phyloP scores from a whole-genome alignment of 2,113 vertebrate genomes.

The Barbus barbus region DNA sequence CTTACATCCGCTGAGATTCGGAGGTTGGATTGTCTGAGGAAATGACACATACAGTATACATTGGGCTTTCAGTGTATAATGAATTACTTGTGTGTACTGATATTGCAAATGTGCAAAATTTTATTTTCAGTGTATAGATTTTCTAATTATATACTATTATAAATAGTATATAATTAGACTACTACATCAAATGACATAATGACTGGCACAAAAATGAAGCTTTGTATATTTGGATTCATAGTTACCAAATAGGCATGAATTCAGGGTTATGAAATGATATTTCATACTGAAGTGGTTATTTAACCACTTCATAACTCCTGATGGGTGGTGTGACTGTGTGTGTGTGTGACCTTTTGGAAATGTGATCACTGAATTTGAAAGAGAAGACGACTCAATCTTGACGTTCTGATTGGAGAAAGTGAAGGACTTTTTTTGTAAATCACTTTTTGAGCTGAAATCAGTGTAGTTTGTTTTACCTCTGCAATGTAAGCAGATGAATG shows the following conservation, averaged over 20 bases:
- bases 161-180: no score
- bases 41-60: not conserved
- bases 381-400: not conserved
- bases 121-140: slow-evolving; percentile 25
- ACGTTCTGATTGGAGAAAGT: not conserved
- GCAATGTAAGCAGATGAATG: slow-evolving; percentile 45
- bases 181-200: not conserved
- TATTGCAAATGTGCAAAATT: no score
- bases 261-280: not conserved
- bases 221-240: slow-evolving; percentile 3
- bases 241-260: not conserved
- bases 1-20: not conserved
- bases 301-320: slow-evolving; percentile 22
- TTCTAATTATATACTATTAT: slow-evolving; percentile 13
- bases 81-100: no score
- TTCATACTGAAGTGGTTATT: slow-evolving; percentile 16
- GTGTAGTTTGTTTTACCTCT: slow-evolving; percentile 24
- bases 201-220: not conserved
- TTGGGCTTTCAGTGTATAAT: not conserved
- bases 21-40: not conserved
- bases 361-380: not conserved
- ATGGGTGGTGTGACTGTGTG: slow-evolving; percentile 13
- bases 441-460: slow-evolving; percentile 11
- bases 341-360: not conserved
- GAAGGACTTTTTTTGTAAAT: slow-evolving; percentile 26